These are phyloP conservation scores for Lepeophtheirus salmonis DNA, from an alignment of 1,140 invertebrate genomes.

Conservation along the genomic window DNA sequence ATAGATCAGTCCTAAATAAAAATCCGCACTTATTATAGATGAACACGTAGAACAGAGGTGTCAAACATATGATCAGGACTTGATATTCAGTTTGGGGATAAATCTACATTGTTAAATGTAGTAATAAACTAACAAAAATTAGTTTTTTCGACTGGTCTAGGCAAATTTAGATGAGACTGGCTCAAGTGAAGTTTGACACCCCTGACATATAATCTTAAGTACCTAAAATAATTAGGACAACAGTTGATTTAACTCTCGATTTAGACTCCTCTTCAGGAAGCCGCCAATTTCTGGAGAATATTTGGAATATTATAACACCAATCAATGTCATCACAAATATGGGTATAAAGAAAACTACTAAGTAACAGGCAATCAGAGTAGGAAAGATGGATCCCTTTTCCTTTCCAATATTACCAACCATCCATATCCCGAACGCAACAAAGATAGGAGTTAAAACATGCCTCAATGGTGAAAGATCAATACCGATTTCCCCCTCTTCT, in stretches of 20 bases:
- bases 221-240: not conserved
- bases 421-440: slow-evolving; percentile 48
- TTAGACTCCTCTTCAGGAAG: not conserved
- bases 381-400: slow-evolving; percentile 46
- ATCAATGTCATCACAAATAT: not conserved
- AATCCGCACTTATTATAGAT: slow-evolving; percentile 28
- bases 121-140: too few species aligned
- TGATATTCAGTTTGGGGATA: too few species aligned
- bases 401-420: slow-evolving; percentile 68
- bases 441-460: not conserved
- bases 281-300: not conserved
- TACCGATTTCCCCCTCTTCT: slow-evolving; percentile 41
- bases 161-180: too few species aligned
- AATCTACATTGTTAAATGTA: too few species aligned
- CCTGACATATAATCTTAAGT: too few species aligned
- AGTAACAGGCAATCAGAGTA: slow-evolving; percentile 45
- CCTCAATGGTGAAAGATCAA: slow-evolving; percentile 37
- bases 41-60: too few species aligned
- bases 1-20: slow-evolving; percentile 31
- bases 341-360: slow-evolving; percentile 31
- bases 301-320: not conserved
- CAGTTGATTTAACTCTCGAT: not conserved
- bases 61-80: too few species aligned
- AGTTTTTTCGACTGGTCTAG: too few species aligned
- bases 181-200: too few species aligned